A percentile compares a stretch with the other conserved stretches of the same genome.
phyloP scores from a whole-genome alignment of 2,888 invertebrate species.

The Hermodice carunculata region DNA sequence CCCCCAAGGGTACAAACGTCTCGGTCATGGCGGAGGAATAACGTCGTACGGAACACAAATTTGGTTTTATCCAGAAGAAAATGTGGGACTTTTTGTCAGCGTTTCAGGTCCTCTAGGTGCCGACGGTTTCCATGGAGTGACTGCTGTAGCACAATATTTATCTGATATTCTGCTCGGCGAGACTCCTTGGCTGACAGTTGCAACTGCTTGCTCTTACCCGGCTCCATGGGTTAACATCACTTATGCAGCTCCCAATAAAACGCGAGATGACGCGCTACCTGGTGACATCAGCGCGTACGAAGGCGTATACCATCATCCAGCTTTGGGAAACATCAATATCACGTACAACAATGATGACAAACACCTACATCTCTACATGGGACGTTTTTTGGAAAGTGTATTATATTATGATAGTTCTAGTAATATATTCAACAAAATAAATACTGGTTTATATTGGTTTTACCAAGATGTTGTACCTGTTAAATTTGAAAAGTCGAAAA shows the following conservation, averaged over 20 bases:
- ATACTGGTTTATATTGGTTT: slow-evolving; percentile 23
- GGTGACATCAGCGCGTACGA: slow-evolving; percentile 1
- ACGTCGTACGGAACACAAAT: slow-evolving; percentile 62
- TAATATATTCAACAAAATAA: slow-evolving; percentile 23
- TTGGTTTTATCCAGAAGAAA: slow-evolving; percentile 65
- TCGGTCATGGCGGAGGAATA: slow-evolving; percentile 66
- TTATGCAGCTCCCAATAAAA: too few relatives aligned
- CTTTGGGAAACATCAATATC: slow-evolving; percentile 34
- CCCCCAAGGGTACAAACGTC: slow-evolving; percentile 60
- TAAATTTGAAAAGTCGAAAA: too few relatives aligned
- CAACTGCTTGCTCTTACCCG: slow-evolving; percentile 60
- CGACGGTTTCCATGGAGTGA: too few relatives aligned
- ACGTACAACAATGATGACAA: neutral
- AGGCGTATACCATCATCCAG: slow-evolving; percentile 41
- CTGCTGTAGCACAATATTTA: too few relatives aligned
- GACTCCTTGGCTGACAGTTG: slow-evolving; percentile 58
- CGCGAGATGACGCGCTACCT: neutral
- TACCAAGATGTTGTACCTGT: too few relatives aligned
- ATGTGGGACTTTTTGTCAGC: too few relatives aligned
- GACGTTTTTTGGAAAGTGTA: slow-evolving; percentile 17
- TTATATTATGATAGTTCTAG: slow-evolving; percentile 18
- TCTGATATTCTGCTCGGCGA: slow-evolving; percentile 57
- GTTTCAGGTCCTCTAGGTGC: too few relatives aligned
- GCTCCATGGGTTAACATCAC: slow-evolving; percentile 45
- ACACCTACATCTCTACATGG: slow-evolving; percentile 29